Percentiles rank a stretch among this genome's conserved stretches.
Conservation (phyloP, 2,113 vertebrate species). For the western clawed frog (Xenopus tropicalis) region DNA sequence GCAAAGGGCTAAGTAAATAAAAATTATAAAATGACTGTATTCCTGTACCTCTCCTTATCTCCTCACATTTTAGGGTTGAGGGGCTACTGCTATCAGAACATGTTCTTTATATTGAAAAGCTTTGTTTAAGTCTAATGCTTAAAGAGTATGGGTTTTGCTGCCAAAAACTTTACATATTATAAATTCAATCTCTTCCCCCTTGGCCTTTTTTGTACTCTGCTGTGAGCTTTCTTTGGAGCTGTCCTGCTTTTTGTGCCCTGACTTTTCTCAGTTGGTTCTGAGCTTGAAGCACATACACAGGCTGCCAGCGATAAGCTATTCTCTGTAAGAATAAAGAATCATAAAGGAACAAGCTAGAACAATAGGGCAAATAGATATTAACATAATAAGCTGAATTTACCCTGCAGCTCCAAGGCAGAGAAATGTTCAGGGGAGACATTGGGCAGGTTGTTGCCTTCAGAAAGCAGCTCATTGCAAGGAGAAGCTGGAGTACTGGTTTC, state of each 20-base stretch:
- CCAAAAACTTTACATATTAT: too few species aligned
- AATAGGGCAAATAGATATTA: slow-evolving; percentile 38
- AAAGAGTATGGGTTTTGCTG: too few species aligned
- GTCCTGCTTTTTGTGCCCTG: slow-evolving; percentile 8
- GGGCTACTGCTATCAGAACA: too few species aligned
- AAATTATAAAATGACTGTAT: too few species aligned
- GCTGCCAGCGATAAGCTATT: slow-evolving; percentile 21
- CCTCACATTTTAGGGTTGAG: too few species aligned
- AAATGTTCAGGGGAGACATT: background rate
- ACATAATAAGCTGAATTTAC: slow-evolving; percentile 36
- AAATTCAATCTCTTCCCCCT: slow-evolving; percentile 1
- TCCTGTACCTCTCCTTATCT: too few species aligned
- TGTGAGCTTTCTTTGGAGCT: background rate
- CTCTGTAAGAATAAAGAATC: slow-evolving; percentile 29
- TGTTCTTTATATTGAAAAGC: too few species aligned
- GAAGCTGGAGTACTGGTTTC: too few species aligned
- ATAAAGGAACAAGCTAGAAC: slow-evolving; percentile 29
- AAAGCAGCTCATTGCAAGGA: too few species aligned
- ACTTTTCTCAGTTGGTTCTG: slow-evolving; percentile 8
- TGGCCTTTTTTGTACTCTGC: slow-evolving; percentile 21
- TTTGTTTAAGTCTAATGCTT: too few species aligned
- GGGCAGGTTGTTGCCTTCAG: too few species aligned
- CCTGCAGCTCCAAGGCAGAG: slow-evolving; percentile 29
- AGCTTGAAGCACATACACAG: slow-evolving; percentile 29
- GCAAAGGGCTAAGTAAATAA: too few species aligned